Evolutionary conservation across 1,140 invertebrate genomes (phyloP).

Genomic region (Drosophila truncata): DNA sequence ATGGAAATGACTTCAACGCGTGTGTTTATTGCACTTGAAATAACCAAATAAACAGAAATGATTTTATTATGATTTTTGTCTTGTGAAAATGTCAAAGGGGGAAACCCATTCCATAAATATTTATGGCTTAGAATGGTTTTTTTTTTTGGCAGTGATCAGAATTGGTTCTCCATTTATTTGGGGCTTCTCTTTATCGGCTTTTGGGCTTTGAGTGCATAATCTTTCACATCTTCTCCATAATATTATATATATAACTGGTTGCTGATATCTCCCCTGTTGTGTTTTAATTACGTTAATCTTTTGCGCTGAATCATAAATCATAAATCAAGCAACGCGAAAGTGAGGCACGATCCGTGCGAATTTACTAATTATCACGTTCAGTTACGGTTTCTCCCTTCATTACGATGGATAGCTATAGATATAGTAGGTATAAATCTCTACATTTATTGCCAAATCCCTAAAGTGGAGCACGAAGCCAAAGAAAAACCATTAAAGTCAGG

Average conservation of each 20-base stretch:
- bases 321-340: slow-evolving; percentile 53
- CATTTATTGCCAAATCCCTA: slow-evolving; percentile 48
- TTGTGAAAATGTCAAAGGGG: slow-evolving; percentile 49
- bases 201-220: slow-evolving; percentile 32
- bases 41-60: slow-evolving; percentile 16
- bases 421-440: slow-evolving; percentile 1
- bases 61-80: slow-evolving; percentile 23
- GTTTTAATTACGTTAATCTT: slow-evolving; percentile 52
- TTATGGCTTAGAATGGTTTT: slow-evolving; percentile 35
- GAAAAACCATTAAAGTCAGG: slow-evolving; percentile 33
- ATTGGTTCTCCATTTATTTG: slow-evolving; percentile 15
- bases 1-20: slow-evolving; percentile 12
- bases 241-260: slow-evolving; percentile 29
- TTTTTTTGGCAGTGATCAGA: slow-evolving; percentile 6
- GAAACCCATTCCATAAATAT: slow-evolving; percentile 38
- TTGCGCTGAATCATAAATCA: slow-evolving; percentile 47
- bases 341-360: slow-evolving; percentile 54
- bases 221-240: slow-evolving; percentile 17
- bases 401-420: slow-evolving; percentile 32
- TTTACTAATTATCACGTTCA: slow-evolving; percentile 75
- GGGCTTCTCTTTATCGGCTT: slow-evolving; percentile 24
- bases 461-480: slow-evolving; percentile 5
- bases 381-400: slow-evolving; percentile 22
- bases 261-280: slow-evolving; percentile 45
- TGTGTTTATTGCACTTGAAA: slow-evolving; percentile 42